phyloP scores from a whole-genome alignment of 2,797 vertebrate genomes.

The Tokudaia tokunoshimensis region DNA sequence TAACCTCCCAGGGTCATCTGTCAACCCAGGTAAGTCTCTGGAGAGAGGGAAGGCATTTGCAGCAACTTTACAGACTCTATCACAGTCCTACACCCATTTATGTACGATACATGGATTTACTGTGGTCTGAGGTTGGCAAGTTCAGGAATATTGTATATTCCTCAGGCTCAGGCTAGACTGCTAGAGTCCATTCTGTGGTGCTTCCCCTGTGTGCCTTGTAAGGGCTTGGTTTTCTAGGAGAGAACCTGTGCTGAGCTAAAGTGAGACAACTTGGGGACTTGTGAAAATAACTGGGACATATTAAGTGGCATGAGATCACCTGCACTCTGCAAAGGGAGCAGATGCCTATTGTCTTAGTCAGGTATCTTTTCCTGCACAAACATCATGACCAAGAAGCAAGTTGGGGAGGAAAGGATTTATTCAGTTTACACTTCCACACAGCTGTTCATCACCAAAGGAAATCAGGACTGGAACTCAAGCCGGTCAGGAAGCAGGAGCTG shows the following conservation, averaged over 20 bases:
- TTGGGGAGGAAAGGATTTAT: too few species aligned
- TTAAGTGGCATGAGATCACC: not conserved
- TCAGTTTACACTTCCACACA: too few species aligned
- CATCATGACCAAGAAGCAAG: too few species aligned
- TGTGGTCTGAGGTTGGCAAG: not conserved
- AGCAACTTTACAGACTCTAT: not conserved
- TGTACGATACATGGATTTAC: not conserved
- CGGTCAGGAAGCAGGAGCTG: too few species aligned
- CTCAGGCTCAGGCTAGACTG: not conserved
- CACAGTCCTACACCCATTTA: not conserved
- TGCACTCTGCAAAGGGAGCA: not conserved
- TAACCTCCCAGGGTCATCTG: not conserved
- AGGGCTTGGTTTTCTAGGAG: constrained; percentile 31
- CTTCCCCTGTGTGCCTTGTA: constrained; percentile 15
- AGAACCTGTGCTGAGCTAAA: not conserved
- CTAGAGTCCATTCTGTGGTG: not conserved
- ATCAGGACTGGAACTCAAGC: too few species aligned
- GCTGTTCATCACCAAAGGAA: too few species aligned
- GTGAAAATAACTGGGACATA: not conserved
- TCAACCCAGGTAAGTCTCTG: not conserved
- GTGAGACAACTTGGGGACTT: not conserved
- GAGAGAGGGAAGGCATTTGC: not conserved
- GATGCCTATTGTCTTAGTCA: not conserved
- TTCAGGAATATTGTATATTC: not conserved
- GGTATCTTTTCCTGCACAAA: too few species aligned